Conservation (phyloP, 2,797 vertebrate genomes). For the Aulostomus chinensis region DNA sequence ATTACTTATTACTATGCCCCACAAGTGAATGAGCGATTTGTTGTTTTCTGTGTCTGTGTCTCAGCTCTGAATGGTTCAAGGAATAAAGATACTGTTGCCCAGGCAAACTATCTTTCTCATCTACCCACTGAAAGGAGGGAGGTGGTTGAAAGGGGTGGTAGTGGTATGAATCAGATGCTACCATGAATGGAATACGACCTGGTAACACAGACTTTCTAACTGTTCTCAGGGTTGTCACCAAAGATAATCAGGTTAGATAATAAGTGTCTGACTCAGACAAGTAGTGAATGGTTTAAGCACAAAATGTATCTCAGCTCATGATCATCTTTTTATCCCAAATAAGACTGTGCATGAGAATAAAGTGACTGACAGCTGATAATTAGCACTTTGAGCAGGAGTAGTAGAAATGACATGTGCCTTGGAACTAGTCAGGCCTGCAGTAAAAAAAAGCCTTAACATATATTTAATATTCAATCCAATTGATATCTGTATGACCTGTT, state of each 20-base stretch:
- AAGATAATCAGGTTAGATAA: slow-evolving; percentile 58
- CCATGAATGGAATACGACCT: slow-evolving; percentile 58
- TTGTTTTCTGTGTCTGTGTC: too few relatives aligned
- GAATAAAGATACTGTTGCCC: slow-evolving; percentile 49
- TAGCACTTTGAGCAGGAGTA: too few relatives aligned
- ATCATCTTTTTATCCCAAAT: slow-evolving; percentile 3
- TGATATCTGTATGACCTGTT: too few relatives aligned
- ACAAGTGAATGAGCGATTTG: too few relatives aligned
- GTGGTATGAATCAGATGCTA: slow-evolving; percentile 62
- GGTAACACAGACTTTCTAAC: slow-evolving; percentile 10
- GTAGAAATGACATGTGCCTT: too few relatives aligned
- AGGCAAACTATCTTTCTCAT: slow-evolving; percentile 41
- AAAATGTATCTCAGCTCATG: not conserved
- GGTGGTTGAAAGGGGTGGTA: slow-evolving; percentile 26
- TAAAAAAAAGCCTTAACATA: too few relatives aligned
- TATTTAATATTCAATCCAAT: too few relatives aligned
- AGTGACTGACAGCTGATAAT: not conserved
- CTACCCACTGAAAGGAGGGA: slow-evolving; percentile 23
- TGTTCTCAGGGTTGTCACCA: slow-evolving; percentile 45
- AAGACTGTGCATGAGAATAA: not conserved
- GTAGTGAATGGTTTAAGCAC: slow-evolving; percentile 12
- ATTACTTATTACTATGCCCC: not conserved
- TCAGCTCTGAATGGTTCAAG: slow-evolving; percentile 14
- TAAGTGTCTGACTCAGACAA: slow-evolving; percentile 25
- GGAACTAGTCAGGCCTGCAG: too few relatives aligned